These are phyloP conservation scores for Drosophila infuscata DNA, from an alignment of 2,888 invertebrate genomes.

Conservation along the genomic window DNA sequence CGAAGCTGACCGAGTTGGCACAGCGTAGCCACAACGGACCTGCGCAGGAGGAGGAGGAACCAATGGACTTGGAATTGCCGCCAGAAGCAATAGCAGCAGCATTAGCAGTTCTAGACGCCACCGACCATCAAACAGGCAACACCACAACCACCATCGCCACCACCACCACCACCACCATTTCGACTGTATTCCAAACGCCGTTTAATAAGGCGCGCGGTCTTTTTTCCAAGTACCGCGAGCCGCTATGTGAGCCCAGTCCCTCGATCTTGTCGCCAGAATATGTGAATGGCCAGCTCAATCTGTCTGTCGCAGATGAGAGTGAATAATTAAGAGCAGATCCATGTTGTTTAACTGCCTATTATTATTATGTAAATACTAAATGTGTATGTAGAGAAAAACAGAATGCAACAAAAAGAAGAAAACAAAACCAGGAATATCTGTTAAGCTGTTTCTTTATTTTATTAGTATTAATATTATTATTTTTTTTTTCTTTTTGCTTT, in stretches of 20 bases:
- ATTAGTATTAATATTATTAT: not conserved
- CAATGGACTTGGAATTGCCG: not conserved
- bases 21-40: constrained; percentile 6
- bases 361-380: constrained; percentile 22
- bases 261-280: constrained; percentile 8
- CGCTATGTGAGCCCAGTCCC: constrained; percentile 41
- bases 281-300: not conserved
- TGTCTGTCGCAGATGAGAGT: constrained; percentile 27
- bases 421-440: constrained; percentile 3
- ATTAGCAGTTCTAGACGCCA: constrained; percentile 14
- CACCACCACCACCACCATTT: not conserved
- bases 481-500: not conserved
- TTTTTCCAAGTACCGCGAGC: constrained; percentile 72
- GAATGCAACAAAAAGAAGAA: not conserved
- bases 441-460: constrained; percentile 6
- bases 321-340: constrained; percentile 27
- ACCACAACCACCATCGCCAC: not conserved
- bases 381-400: not conserved
- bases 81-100: no score
- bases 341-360: constrained; percentile 31
- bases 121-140: constrained; percentile 24
- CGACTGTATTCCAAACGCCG: constrained; percentile 61
- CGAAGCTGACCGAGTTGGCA: constrained; percentile 38
- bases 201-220: constrained; percentile 68
- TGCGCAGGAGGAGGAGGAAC: not conserved